Conservation (phyloP, 2,888 invertebrate species). For the Drosophila nigricruria region DNA sequence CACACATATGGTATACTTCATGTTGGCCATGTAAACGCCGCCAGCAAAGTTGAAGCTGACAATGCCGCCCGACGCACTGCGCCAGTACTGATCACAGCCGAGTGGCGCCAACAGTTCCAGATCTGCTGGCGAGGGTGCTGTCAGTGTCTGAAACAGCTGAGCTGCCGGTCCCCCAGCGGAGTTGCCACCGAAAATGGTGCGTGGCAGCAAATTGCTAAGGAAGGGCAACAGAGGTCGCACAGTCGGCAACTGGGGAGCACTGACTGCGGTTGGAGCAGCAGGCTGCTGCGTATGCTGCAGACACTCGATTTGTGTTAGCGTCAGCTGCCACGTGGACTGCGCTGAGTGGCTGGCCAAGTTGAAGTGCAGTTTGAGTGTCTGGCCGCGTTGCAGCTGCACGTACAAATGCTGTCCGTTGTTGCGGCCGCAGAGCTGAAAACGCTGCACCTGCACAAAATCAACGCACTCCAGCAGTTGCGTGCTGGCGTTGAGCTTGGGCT, state of each 20-base stretch:
- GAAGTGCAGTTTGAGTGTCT: constrained; percentile 85
- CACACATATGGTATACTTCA: constrained; percentile 89
- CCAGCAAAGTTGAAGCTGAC: constrained; percentile 88
- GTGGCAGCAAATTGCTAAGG: constrained; percentile 63
- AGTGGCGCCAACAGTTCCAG: constrained; percentile 86
- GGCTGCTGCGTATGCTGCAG: constrained; percentile 51
- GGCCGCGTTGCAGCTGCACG: constrained; percentile 75
- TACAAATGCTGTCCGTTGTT: constrained; percentile 88
- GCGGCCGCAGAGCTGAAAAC: constrained; percentile 87
- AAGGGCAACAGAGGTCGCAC: constrained; percentile 63
- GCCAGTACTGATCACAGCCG: constrained; percentile 89
- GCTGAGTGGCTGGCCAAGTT: constrained; percentile 85
- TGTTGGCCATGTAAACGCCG: constrained; percentile 86
- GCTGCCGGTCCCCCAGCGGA: constrained; percentile 47
- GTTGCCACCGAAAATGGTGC: constrained; percentile 70
- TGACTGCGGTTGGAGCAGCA: constrained; percentile 1
- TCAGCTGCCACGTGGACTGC: constrained; percentile 86
- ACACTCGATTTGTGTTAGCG: constrained; percentile 88
- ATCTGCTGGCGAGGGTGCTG: constrained; percentile 66
- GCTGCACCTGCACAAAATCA: constrained; percentile 79
- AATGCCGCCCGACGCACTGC: constrained; percentile 87
- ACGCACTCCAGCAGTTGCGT: constrained; percentile 60
- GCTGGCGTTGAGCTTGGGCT: constrained; percentile 64
- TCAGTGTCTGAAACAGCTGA: constrained; percentile 50
- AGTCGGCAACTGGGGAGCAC: constrained; percentile 23